Percentiles rank a stretch among this genome's conserved stretches.
Conservation (phyloP, 2,113 vertebrate genomes). For the Pelmatolapia mariae region DNA sequence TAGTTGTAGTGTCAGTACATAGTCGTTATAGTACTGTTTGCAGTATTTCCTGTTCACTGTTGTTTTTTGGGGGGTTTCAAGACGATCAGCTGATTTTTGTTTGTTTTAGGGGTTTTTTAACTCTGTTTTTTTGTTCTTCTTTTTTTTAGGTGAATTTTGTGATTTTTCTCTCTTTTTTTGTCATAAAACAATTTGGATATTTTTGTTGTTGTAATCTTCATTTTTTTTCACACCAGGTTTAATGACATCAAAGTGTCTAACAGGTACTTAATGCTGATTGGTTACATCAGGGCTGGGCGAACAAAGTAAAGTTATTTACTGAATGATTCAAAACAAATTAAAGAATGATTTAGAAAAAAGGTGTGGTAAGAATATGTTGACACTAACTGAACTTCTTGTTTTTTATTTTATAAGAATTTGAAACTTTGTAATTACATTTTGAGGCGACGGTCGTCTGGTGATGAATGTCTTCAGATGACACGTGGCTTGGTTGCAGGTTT, state of each 20-base stretch:
- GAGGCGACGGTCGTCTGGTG: background rate
- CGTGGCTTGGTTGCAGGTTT: background rate
- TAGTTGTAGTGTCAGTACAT: background rate
- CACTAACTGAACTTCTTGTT: background rate
- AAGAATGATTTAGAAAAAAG: background rate
- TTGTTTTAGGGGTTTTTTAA: background rate
- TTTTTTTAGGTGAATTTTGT: constrained; percentile 1
- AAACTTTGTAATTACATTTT: background rate
- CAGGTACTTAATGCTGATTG: background rate
- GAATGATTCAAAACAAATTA: background rate
- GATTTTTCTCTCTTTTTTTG: background rate
- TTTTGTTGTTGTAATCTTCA: background rate
- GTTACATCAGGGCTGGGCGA: background rate
- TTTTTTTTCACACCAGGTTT: constrained; percentile 25
- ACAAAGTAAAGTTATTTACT: background rate
- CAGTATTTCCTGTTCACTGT: background rate
- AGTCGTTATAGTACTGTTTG: background rate
- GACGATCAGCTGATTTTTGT: background rate
- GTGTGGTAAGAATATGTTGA: background rate
- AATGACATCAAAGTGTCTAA: background rate
- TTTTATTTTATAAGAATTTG: background rate
- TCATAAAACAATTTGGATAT: background rate
- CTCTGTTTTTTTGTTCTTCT: background rate
- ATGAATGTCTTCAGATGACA: background rate
- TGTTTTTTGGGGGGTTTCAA: background rate